Base-by-base conservation (phyloP, 2,797 vertebrate species). In the Rhinatrema bivittatum region DNA sequence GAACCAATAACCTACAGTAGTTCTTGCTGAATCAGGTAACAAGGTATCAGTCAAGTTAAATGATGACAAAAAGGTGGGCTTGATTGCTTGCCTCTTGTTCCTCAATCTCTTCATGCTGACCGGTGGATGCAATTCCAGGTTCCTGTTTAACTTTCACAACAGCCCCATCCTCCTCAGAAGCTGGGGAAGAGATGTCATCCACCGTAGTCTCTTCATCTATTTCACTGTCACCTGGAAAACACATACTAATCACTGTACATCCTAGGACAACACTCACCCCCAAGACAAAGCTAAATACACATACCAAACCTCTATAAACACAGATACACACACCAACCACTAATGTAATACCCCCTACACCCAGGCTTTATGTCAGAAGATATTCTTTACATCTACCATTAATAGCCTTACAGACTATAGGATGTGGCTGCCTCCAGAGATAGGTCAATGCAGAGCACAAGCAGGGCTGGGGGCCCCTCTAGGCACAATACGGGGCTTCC, bases 111-210 rank as follows among this genome's bases (percentile, higher is more conserved):
- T 14, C 6, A 22, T 13, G 15, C 15, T 7, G 7, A 10, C 16
- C 20, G 24, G 29, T 39, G 42, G 13, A 28, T 29, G n/a, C n/a
- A n/a, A n/a, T n/a, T 8, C 46, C 29, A 4, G 46, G 38, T 4
- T 48, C 38, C 5, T 69, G 77, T 39, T 78, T 79, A 53, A 78
- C 72, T 55, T 77, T 81, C 53, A 68, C 58, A 25, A 56, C n/a
- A 21, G 65, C 63, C 25, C 68, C 69, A 29, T 85, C 84, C 51
- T 82, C 84, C 54, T 83, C 84, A 2, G 82, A 85, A 0, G 76
- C 74, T 28, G 78, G 79, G 32, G 84, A 86, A 49, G 84, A 85
- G 43, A 69, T 64, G 63, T 85, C 82, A 58, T 86, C 84, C 50
- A 78, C 80, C 9, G 80, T 84, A 18, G 79, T 84, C 39, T 84